Evolutionary conservation across 2,888 invertebrate genomes (phyloP), one percentile per base, ranked within the genome.

Genomic region (Dione vanillae): DNA sequence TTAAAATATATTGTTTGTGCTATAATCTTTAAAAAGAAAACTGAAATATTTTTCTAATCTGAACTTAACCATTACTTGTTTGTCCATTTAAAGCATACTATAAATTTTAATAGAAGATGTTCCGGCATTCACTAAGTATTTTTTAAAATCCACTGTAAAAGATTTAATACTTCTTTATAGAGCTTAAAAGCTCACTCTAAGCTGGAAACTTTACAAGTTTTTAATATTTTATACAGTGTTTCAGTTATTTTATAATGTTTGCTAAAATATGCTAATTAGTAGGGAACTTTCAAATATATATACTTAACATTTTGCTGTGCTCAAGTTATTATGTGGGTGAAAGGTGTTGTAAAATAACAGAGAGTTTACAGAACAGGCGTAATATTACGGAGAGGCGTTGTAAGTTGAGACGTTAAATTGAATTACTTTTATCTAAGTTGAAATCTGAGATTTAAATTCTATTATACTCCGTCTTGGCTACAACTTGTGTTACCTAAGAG

Each of bases 141-240:
- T 35, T 61, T 27, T 45, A 61, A 61, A 61, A 45, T 7, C 6
- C 6, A 19, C 12, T 45, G 7, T 14, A 61, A 27, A 61, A 45
- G n/a, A 45, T 45, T 45, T 35, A 27, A 45, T 43, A 61, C 61
- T 35, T 35, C 59, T 43, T 61, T 61, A 16, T 35, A 61, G 10
- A 45, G 35, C 61, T 45, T 61, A 61, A 45, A 27, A 61, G 61
- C 45, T 61, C 2, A 61, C 59, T 16, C 16, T 61, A 45, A 61
- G 27, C 61, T 61, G 16, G 20, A 16, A 16, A 27, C 11, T 61
- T 12, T n/a, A 61, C 27, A 45, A 61, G 43, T 35, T 19, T 56
- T 56, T 56, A 54, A 52, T 52, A 52, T 35, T n/a, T 3, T 37
- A 56, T 35, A 54, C 11, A 40, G 37, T 27, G 47, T 9, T 47